A percentile compares a stretch with the other conserved stretches of the same genome.
Conservation (phyloP, 2,888 invertebrate species). For the Stegana nigrithorax region DNA sequence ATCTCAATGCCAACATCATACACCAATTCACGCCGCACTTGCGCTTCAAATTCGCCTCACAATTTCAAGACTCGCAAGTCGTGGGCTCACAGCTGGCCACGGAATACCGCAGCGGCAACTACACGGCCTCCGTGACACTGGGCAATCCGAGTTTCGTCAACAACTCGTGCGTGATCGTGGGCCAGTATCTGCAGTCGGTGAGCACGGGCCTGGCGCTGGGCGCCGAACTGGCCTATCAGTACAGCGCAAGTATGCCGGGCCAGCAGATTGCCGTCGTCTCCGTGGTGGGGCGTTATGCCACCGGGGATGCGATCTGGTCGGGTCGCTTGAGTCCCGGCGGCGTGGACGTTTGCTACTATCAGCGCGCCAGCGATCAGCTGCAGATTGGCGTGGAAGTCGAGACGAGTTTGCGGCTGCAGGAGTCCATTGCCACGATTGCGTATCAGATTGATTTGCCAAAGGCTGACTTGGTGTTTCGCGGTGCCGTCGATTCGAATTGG, state of each 20-base stretch:
- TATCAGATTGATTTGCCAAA: constrained; percentile 96
- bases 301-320: constrained; percentile 74
- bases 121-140: constrained; percentile 87
- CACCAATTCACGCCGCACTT: constrained; percentile 87
- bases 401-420: constrained; percentile 89
- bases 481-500: constrained; percentile 91
- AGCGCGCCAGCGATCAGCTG: constrained; percentile 90
- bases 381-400: constrained; percentile 95
- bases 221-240: constrained; percentile 93
- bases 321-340: constrained; percentile 83
- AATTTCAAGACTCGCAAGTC: constrained; percentile 89
- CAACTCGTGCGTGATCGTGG: constrained; percentile 85
- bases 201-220: constrained; percentile 88
- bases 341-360: constrained; percentile 92
- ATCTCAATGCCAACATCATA: constrained; percentile 94
- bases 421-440: constrained; percentile 90
- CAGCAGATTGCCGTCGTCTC: constrained; percentile 90
- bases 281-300: constrained; percentile 78
- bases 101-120: constrained; percentile 89
- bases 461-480: constrained; percentile 93
- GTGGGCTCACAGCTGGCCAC: constrained; percentile 87
- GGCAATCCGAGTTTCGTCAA: constrained; percentile 93
- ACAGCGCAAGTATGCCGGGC: constrained; percentile 88
- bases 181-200: constrained; percentile 88
- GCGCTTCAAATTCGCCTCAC: constrained; percentile 87